A percentile compares a stretch with the other conserved stretches of the same genome.
Evolutionary conservation across 2,888 invertebrate genomes (phyloP).

Genomic region (Eilema sororculum): DNA sequence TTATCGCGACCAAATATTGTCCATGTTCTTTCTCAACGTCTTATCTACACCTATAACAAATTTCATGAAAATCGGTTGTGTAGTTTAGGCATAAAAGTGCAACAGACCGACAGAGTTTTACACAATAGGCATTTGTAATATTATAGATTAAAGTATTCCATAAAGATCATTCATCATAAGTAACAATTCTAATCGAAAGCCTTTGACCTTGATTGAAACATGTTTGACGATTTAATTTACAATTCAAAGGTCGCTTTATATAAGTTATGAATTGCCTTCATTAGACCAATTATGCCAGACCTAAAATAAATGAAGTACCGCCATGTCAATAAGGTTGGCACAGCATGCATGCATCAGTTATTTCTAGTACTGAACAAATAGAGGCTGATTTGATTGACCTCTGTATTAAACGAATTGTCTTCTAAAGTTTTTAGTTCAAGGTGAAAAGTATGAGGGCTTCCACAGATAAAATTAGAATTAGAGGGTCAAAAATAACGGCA

Average conservation of each 20-base stretch:
- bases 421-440: constrained; percentile 13
- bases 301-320: background rate
- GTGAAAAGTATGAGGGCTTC: background rate
- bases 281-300: constrained; percentile 2
- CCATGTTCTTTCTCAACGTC: too few relatives aligned
- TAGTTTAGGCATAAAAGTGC: too few relatives aligned
- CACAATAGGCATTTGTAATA: too few relatives aligned
- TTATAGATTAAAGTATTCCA: too few relatives aligned
- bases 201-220: background rate
- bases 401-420: constrained; percentile 17
- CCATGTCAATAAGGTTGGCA: background rate
- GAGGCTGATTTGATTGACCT: constrained; percentile 23
- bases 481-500: too few relatives aligned
- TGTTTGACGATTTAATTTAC: background rate
- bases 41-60: too few relatives aligned
- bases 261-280: constrained; percentile 1
- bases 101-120: too few relatives aligned
- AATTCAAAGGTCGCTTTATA: background rate
- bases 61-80: too few relatives aligned
- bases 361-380: constrained; percentile 21
- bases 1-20: too few relatives aligned
- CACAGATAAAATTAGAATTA: background rate
- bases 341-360: background rate
- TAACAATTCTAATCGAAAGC: background rate
- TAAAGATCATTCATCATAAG: too few relatives aligned